Evolutionary conservation across 2,797 vertebrate genomes (phyloP).

Genomic region (Hippoglossus hippoglossus): DNA sequence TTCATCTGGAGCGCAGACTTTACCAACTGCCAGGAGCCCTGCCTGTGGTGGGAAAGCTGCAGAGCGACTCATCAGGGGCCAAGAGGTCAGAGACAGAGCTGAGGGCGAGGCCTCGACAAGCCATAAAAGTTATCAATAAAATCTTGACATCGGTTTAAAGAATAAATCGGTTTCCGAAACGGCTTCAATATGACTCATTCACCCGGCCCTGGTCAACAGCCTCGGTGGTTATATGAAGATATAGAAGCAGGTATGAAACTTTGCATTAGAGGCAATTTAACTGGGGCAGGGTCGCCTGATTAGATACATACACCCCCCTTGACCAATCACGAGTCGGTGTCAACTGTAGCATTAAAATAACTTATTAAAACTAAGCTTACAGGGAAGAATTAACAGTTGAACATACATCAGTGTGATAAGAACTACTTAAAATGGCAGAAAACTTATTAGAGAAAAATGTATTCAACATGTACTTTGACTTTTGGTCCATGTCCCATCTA

Average conservation of each 20-base stretch:
- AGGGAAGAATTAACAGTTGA: too few relatives aligned
- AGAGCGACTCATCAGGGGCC: conserved; percentile 48
- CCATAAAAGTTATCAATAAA: conserved; percentile 49
- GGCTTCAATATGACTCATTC: conserved; percentile 1
- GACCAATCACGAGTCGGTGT: too few relatives aligned
- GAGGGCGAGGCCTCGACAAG: conserved; percentile 42
- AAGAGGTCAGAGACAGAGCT: conserved; percentile 59
- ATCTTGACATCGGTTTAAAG: conserved; percentile 37
- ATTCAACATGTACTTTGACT: too few relatives aligned
- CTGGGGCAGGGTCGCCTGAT: not conserved
- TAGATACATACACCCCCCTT: too few relatives aligned
- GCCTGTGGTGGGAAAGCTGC: conserved; percentile 52
- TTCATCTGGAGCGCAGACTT: conserved; percentile 64
- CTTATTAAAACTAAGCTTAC: too few relatives aligned
- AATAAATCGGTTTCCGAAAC: conserved; percentile 8
- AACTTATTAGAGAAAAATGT: too few relatives aligned
- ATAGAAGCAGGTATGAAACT: not conserved
- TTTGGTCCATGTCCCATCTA: too few relatives aligned
- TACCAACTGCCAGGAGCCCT: conserved; percentile 43
- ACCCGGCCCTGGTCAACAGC: not conserved
- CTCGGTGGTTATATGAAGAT: not conserved
- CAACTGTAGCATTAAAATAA: too few relatives aligned
- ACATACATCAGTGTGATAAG: too few relatives aligned
- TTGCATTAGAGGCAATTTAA: not conserved
- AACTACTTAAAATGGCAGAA: too few relatives aligned